Conservation (phyloP, 23 tunicate genomes). For the Halocynthia aurantium region DNA sequence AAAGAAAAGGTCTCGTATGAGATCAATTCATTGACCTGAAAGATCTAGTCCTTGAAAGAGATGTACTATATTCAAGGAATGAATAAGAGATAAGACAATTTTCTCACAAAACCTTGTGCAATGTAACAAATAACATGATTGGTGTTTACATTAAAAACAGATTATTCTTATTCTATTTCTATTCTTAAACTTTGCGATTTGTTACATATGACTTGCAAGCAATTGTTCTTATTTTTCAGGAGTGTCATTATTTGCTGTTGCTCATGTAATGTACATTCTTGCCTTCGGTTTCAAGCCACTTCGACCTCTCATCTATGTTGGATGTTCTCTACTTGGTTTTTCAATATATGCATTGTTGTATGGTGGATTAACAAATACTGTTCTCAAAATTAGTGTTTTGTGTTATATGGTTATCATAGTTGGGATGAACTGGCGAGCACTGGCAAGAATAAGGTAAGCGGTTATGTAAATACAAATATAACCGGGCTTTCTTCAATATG, state of each 20-base stretch:
- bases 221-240: slow-evolving; percentile 45
- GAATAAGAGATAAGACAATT: too few species aligned
- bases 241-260: slow-evolving; percentile 71
- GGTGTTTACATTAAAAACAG: too few species aligned
- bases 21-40: too few species aligned
- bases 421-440: slow-evolving; percentile 89
- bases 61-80: too few species aligned
- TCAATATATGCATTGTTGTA: slow-evolving; percentile 64
- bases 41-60: too few species aligned
- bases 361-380: slow-evolving; percentile 47
- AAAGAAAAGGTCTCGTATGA: too few species aligned
- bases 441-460: slow-evolving; percentile 71
- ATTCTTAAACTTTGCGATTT: too few species aligned
- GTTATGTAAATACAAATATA: not conserved
- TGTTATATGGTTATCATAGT: slow-evolving; percentile 53
- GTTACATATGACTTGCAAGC: not conserved
- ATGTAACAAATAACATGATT: too few species aligned
- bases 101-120: too few species aligned
- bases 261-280: slow-evolving; percentile 82
- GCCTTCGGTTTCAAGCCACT: slow-evolving; percentile 87
- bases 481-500: too few species aligned
- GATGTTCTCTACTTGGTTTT: slow-evolving; percentile 19
- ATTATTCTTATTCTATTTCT: too few species aligned
- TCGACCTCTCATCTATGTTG: slow-evolving; percentile 52
- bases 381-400: slow-evolving; percentile 59